Evolutionary conservation across 2,797 vertebrate genomes (phyloP), one percentile per base, ranked within the genome.

Genomic region (Rhinoraja longicauda): DNA sequence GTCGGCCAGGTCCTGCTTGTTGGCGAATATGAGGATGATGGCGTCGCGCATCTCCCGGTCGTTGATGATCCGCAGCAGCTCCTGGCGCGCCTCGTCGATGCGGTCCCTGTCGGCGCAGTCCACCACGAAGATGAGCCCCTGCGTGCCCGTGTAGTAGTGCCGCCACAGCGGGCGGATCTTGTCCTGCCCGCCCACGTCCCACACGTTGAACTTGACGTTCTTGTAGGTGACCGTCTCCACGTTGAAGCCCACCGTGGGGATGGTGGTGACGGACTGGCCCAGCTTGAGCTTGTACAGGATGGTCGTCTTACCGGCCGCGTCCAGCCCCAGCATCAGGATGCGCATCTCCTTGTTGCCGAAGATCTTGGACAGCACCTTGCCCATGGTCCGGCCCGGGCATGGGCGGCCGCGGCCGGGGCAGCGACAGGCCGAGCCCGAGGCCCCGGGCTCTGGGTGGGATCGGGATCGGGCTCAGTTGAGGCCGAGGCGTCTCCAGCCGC

Each of bases 311-410:
- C 99, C 98, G 29, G 99, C 99, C 21, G 99, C 99, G 94, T 99
- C 99, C 94, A 99, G 96, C 95, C 99, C 99, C 94, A 99, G 96
- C 99, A 99, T 99, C 96, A 99, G 95, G 98, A 99, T 99, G 97
- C 99, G 98, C 99, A 99, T 99, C 96, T 99, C 99, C 97, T 99
- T 99, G 98, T 99, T 99, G 95, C 99, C 99, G 95, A 99, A 99
- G 95, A 99, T 99, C 95, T 99, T 99, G 93, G 99, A 99, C 91
- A 99, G 97, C 97, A 99, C 97, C 96, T 99, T 99, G 96, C 99
- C 99, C 99, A 99, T 99, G 95, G 96, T 97, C 62, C 45, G 45
- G 45, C 45, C 45, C 45, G 45, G 45, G 45, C 45, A 53, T 53
- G 45, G 45, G 45, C 45, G 4, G 45, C 45, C 45, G 45, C 2